Base-by-base conservation (phyloP, 2,888 invertebrate species). In the Auanema sp. region DNA sequence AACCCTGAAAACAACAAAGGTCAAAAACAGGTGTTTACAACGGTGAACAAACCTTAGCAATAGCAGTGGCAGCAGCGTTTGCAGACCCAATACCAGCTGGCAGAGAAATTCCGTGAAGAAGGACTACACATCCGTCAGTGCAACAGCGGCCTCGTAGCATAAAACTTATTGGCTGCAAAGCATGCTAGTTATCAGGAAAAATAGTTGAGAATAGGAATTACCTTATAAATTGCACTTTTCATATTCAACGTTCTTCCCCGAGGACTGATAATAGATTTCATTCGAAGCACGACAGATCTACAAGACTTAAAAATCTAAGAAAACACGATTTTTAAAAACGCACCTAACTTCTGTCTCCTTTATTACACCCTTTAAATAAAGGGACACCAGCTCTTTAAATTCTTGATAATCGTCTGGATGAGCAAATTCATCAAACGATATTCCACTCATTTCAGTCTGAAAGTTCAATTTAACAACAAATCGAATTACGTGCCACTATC, bases 381-480 rank as follows among this genome's bases (percentile, higher is more conserved):
- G 47, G 10, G 44, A 55, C 11, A 55, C 33, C 0, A 60, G 60
- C n/a, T 54, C 47, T 10, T 21, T 51, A 41, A 95, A 89, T 85
- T 96, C 95, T 40, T 91, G 91, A 83, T 95, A 94, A 85, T 97
- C 97, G 84, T 93, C 93, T 3, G 92, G 93, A 85, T 96, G 95
- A 69, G 91, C 90, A 86, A 93, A 95, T 83, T 96, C 95, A 86
- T 90, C 93, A 47, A 96, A 89, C 83, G 91, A 92, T 84, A 94
- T 92, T 0, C 96, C 96, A 89, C 96, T 90, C 84, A 96, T 88
- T 85, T 96, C 96, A 88, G 94, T 90, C 95, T 96, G 80, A 24
- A 69, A 71, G 43, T 57, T 33, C 18, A 3, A 57, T 6, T 47
- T 52, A 49, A 23, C 44, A 55, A 24, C 14, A n/a, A 47, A 16